Base-by-base conservation (phyloP, 1,140 invertebrate species). In the Antheraea pernyi region DNA sequence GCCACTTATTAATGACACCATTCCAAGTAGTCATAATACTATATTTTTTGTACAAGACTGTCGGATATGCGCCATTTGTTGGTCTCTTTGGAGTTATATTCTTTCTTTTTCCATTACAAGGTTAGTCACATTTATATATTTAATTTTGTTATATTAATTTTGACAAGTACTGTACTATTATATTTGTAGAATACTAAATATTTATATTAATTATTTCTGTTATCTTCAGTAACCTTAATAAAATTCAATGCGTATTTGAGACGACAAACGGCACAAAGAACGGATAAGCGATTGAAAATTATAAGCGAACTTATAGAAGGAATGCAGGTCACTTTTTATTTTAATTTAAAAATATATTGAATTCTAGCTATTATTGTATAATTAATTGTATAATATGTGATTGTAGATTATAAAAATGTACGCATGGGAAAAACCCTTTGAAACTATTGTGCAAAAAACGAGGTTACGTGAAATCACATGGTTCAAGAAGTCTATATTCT, bases 321-420 rank as follows among this genome's bases (percentile, higher is more conserved):
- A 8, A 96, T 96, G 60, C 95, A 95, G 78, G 95, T 95, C 53
- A 13, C 46, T 13, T 42, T 42, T 42, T 42, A 11, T 11, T 42
- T n/a, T 13, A 0, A 53, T 53, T 53, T 53, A 2, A 16, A 16
- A 53, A 13, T n/a, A 16, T 53, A 13, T 53, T 53, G 1, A 10
- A 16, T 13, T n/a, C 2, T 16, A n/a, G 46, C 0, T 53, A 53
- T 16, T 53, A 53, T 53, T 13, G 4, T 16, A 53, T 53, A 2
- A 53, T 53, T 0, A 53, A 53, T 53, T 53, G 16, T 13, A 16
- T 16, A n/a, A 53, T 69, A 19, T 76, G 16, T 58, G 37, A 74
- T 69, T 94, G 70, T 76, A 96, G 92, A 95, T 98, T 0, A 95
- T 97, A 16, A 97, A 97, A 91, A 96, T 96, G 95, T 96, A 96